Conservation (phyloP, 1,140 invertebrate genomes). For the Saccostrea echinata region DNA sequence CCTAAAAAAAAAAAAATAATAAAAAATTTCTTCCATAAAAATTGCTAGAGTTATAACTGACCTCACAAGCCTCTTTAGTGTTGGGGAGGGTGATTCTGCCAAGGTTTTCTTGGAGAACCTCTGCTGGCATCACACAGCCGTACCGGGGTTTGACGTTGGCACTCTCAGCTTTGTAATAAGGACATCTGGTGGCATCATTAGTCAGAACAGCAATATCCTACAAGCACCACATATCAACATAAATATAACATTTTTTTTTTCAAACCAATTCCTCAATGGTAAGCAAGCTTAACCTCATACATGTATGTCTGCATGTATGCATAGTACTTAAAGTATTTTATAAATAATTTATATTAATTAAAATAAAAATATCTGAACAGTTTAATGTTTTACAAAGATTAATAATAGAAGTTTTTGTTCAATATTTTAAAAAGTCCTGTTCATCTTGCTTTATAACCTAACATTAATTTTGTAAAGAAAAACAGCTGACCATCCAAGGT, state of each 20-base stretch:
- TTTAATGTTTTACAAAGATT: no score
- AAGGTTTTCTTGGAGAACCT: conserved; percentile 62
- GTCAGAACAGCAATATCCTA: conserved; percentile 79
- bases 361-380: no score
- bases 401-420: no score
- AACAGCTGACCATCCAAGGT: conserved; percentile 73
- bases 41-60: conserved; percentile 53
- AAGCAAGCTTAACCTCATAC: no score
- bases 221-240: neutral
- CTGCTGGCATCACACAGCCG: conserved; percentile 68
- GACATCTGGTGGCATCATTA: conserved; percentile 74
- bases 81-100: conserved; percentile 71
- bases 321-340: no score
- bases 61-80: conserved; percentile 76
- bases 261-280: no score
- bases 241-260: no score
- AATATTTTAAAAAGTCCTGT: no score
- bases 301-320: no score
- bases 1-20: neutral
- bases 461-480: no score
- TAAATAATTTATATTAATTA: no score
- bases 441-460: no score
- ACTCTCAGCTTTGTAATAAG: conserved; percentile 74
- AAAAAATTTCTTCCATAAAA: neutral
- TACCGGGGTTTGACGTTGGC: conserved; percentile 77